Base-by-base conservation (phyloP, 1,140 invertebrate genomes). In the Megalopta genalis region DNA sequence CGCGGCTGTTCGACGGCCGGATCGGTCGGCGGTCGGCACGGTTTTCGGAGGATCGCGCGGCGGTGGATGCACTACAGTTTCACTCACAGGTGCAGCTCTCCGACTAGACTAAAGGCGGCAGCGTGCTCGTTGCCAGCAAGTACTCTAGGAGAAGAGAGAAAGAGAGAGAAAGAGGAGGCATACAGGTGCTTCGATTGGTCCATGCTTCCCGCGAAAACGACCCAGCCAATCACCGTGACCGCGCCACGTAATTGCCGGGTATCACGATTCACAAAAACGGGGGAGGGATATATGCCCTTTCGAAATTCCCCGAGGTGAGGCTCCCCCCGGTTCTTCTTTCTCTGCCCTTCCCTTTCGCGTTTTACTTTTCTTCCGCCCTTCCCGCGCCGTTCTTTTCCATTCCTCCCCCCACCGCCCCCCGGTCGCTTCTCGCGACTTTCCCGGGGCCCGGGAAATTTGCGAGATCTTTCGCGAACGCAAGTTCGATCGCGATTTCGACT, bases 31-130 rank as follows among this genome's bases (percentile, higher is more conserved):
- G 23, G 27, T 21, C 25, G 62, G 18, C 10, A 23, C 18, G 12
- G 25, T 21, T 77, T 77, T 72, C 32, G 70, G 62, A 39, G 67
- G 42, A 32, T 32, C 42, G 12, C 63, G 75, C 79, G 81, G 79
- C n/a, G n/a, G n/a, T n/a, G n/a, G 67, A 52, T 86, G 75, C 70
- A 64, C 83, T 80, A 82, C 74, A 62, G 79, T 60, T 85, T 86
- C 80, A 81, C 78, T 80, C 83, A 82, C 87, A 84, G 87, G 70
- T 87, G 88, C 85, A 88, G 84, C 81, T 78, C 80, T 80, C 80
- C 78, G 90, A 90, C 90, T 90, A 90, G 86, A 90, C 89, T 90
- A 90, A 90, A 88, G 76, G 75, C 68, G 59, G 76, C 80, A 84
- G 81, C 80, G 75, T 85, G 79, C 78, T 82, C 71, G 85, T 82